phyloP scores from a whole-genome alignment of 2,888 invertebrate genomes.

The Megastigmus dorsalis region DNA sequence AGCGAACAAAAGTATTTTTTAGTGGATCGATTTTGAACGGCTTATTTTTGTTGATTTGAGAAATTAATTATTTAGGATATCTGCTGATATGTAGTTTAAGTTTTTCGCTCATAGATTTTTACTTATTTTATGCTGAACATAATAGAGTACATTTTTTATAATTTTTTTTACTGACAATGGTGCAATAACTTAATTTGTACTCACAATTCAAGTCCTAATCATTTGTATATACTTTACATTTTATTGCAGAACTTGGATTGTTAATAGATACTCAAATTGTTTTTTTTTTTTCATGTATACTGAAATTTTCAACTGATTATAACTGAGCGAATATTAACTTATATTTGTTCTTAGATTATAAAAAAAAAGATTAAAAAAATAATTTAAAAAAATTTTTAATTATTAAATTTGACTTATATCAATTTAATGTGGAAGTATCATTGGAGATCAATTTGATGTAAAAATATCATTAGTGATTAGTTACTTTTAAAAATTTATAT shows the following conservation, averaged over 20 bases:
- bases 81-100: constrained; percentile 39
- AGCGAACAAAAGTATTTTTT: constrained; percentile 34
- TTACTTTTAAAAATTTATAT: constrained; percentile 30
- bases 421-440: constrained; percentile 20
- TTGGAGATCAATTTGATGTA: too few relatives aligned
- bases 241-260: constrained; percentile 27
- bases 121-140: not conserved
- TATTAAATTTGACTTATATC: constrained; percentile 34
- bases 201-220: constrained; percentile 41
- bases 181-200: constrained; percentile 47
- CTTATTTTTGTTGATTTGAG: constrained; percentile 17
- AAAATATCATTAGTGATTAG: constrained; percentile 33
- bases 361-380: constrained; percentile 20
- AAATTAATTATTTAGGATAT: constrained; percentile 20
- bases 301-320: constrained; percentile 10
- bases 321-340: constrained; percentile 34
- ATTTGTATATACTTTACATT: constrained; percentile 52
- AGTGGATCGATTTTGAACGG: constrained; percentile 5
- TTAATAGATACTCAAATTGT: constrained; percentile 35
- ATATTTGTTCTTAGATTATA: constrained; percentile 15
- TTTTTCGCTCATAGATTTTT: constrained; percentile 15
- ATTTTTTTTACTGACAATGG: constrained; percentile 48
- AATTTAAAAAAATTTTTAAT: constrained; percentile 17
- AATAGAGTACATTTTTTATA: constrained; percentile 32
- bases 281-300: constrained; percentile 17